phyloP scores from a whole-genome alignment of 1,140 invertebrate genomes.

The Tetragonula clypearis region DNA sequence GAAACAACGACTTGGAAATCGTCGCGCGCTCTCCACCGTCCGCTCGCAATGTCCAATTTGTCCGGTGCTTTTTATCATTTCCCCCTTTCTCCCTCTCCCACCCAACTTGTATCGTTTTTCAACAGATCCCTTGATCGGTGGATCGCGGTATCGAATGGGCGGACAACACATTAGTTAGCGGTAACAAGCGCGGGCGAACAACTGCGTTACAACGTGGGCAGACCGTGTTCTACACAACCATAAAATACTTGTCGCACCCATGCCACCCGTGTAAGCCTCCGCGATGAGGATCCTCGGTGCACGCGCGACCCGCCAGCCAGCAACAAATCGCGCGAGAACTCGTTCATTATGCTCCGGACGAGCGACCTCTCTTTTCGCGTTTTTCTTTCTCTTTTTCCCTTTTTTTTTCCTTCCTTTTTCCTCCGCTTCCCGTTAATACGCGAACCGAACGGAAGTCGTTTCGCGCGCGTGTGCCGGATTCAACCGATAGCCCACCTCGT shows the following conservation, averaged over 20 bases:
- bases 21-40: background rate
- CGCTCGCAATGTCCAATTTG: conserved; percentile 20
- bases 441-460: no score
- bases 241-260: conserved; percentile 75
- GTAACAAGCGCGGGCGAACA: conserved; percentile 73
- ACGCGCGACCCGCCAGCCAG: conserved; percentile 2
- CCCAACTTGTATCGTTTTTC: conserved; percentile 24
- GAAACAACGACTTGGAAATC: background rate
- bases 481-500: no score
- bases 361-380: background rate
- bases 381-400: background rate
- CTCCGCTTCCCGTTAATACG: no score
- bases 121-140: conserved; percentile 47
- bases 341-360: conserved; percentile 54
- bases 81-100: background rate
- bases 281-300: background rate
- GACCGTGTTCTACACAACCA: conserved; percentile 75
- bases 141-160: conserved; percentile 69
- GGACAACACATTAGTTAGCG: conserved; percentile 73
- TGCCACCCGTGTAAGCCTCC: conserved; percentile 36
- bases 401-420: background rate
- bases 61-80: conserved; percentile 12
- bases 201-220: conserved; percentile 71
- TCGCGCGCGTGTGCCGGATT: no score
- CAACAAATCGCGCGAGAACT: conserved; percentile 51